Conservation (phyloP, 1,140 invertebrate genomes). For the Bombus turneri region DNA sequence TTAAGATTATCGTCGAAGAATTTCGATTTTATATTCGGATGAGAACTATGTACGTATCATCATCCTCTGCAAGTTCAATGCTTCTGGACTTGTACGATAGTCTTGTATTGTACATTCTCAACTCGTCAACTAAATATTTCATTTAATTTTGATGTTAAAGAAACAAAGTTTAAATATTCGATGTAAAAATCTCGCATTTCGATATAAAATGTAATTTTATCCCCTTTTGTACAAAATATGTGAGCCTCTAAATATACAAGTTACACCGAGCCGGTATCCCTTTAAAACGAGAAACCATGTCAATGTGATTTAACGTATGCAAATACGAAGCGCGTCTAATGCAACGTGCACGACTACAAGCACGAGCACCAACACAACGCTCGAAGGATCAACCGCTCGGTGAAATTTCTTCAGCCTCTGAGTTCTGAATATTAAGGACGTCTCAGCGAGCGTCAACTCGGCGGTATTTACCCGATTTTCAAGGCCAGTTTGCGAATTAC, state of each 20-base stretch:
- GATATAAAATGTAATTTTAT: too few relatives aligned
- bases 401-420: conserved; percentile 20
- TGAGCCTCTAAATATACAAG: background rate
- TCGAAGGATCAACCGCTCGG: background rate
- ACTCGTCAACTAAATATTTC: too few relatives aligned
- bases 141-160: too few relatives aligned
- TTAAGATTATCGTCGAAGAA: too few relatives aligned
- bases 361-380: background rate
- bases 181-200: too few relatives aligned
- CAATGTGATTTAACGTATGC: background rate
- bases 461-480: conserved; percentile 52
- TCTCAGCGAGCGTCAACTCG: conserved; percentile 23
- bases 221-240: too few relatives aligned
- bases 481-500: conserved; percentile 59
- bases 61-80: background rate
- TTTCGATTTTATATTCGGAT: too few relatives aligned
- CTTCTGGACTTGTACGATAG: background rate
- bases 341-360: background rate
- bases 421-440: conserved; percentile 44
- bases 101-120: too few relatives aligned
- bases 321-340: background rate
- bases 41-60: too few relatives aligned
- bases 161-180: too few relatives aligned
- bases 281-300: conserved; percentile 1
- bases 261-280: background rate